Evolutionary conservation across 2,113 vertebrate genomes (phyloP), one percentile per base, ranked within the genome.

Genomic region (Oreochromis spilurus): DNA sequence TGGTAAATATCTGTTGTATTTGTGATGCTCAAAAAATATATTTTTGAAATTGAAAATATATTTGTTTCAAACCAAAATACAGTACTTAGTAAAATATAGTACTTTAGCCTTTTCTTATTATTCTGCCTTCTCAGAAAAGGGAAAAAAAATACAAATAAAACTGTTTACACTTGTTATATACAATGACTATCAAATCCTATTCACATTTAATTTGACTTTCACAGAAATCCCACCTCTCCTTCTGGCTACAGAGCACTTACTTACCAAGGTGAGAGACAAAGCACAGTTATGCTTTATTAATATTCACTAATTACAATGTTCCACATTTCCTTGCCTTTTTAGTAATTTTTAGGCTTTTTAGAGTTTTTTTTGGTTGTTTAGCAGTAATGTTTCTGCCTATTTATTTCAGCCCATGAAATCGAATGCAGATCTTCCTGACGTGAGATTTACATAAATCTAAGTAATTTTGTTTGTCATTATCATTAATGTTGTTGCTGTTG

Each of bases 321-420:
- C 26, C 26, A 31, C 14, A 60, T 9, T 10, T 1, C 14, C 57
- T 60, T 17, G 14, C 3, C 0, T 9, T 58, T 58, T 16, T 4
- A 4, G 3, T 21, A 0, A 54, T 55, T 55, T 7, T 24, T 0
- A 24, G n/a, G 3, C 1, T 24, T 55, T 54, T 13, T 55, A 12
- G n/a, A 21, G n/a, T 54, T 54, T 26, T 57, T 57, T 57, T 1
- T 2, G 55, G 13, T 58, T 29, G 7, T 16, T 58, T 58, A 0
- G 13, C 26, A 58, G 4, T 58, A 58, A 17, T 31, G 13, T 58
- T 58, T 58, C 55, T 57, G 54, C 21, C 21, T 57, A 26, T 57
- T 57, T 26, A 57, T 57, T 57, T 57, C 21, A 57, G 54, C 21
- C 21, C 21, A 26, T 13, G 6, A 26, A 55, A 55, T 3, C 1